phyloP scores from a whole-genome alignment of 2,797 vertebrate species.

The Dallia pectoralis region DNA sequence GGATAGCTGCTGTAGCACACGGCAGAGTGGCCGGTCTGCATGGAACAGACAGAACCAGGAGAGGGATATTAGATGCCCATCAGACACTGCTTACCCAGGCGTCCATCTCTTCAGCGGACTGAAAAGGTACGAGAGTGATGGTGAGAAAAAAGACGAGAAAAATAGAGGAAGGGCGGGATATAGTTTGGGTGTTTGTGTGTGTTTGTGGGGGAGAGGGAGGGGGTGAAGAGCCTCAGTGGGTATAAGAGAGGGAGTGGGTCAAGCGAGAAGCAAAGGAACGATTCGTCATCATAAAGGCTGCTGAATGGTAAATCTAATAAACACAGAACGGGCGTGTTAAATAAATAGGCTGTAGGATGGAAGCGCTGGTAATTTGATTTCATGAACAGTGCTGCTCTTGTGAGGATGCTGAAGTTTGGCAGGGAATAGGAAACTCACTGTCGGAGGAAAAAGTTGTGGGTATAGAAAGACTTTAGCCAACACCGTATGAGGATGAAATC shows the following conservation, averaged over 20 bases:
- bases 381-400: neutral
- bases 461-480: no score
- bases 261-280: conserved; percentile 25
- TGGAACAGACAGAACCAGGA: conserved; percentile 17
- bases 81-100: conserved; percentile 58
- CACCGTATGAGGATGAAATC: neutral
- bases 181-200: neutral
- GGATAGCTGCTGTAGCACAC: conserved; percentile 72
- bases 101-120: conserved; percentile 65
- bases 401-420: neutral
- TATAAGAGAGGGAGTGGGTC: neutral
- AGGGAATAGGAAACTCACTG: neutral
- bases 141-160: conserved; percentile 23
- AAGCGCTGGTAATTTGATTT: neutral
- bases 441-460: neutral
- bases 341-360: conserved; percentile 44
- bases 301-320: conserved; percentile 64
- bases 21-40: conserved; percentile 55
- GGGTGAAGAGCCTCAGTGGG: neutral
- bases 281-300: conserved; percentile 68
- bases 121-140: conserved; percentile 18
- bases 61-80: conserved; percentile 24
- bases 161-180: conserved; percentile 8
- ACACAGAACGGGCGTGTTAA: conserved; percentile 49
- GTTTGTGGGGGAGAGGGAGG: neutral